Conservation (phyloP, 2,797 vertebrate genomes). For the Mastacembelus armatus region DNA sequence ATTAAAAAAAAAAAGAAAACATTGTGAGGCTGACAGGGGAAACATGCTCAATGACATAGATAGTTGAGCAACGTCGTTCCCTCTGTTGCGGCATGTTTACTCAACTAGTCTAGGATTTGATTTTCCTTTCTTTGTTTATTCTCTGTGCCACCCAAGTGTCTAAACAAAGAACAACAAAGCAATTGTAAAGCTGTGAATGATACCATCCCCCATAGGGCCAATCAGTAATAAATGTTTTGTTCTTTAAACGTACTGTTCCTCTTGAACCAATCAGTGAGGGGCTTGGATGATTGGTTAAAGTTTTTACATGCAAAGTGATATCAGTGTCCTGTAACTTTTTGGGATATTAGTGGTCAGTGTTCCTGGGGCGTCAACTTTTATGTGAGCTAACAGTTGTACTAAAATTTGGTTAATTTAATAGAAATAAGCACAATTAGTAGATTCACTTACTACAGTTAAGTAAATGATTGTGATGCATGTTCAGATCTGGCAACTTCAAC, state of each 20-base stretch:
- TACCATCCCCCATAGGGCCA: constrained; percentile 34
- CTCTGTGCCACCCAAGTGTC: constrained; percentile 16
- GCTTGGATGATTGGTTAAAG: too few species aligned
- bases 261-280: constrained; percentile 7
- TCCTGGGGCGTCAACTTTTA: too few species aligned
- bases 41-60: constrained; percentile 14
- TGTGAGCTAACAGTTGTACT: too few species aligned
- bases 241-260: neutral
- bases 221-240: constrained; percentile 48
- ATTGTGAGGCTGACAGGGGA: neutral
- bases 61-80: constrained; percentile 2
- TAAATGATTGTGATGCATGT: neutral
- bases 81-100: neutral
- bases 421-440: neutral
- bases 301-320: too few species aligned
- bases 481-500: neutral
- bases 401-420: neutral
- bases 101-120: constrained; percentile 4
- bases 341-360: too few species aligned
- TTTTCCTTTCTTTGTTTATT: constrained; percentile 34
- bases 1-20: neutral
- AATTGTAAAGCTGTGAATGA: constrained; percentile 28
- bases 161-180: constrained; percentile 47
- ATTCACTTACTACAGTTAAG: neutral
- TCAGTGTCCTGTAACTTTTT: too few species aligned